Conservation (phyloP, 2,888 invertebrate genomes). For the Ecdyonurus torrentis region DNA sequence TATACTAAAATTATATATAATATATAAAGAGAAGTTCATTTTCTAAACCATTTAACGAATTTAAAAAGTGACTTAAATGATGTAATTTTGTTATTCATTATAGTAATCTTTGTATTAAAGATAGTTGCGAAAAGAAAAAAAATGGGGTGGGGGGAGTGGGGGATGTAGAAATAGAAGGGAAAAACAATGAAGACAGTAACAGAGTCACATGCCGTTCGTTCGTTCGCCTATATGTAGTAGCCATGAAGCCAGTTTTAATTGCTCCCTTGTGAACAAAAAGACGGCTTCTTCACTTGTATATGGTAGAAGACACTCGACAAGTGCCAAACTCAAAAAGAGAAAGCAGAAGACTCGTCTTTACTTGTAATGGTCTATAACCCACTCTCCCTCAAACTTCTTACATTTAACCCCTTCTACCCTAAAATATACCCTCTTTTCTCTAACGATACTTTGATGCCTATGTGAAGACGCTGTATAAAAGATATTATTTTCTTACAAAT, state of each 20-base stretch:
- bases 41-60: constrained; percentile 15
- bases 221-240: neutral
- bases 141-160: neutral
- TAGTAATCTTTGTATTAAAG: constrained; percentile 1
- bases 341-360: neutral
- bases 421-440: too few relatives aligned
- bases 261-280: neutral
- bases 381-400: neutral
- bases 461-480: too few relatives aligned
- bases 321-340: too few relatives aligned
- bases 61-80: constrained; percentile 27
- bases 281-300: too few relatives aligned
- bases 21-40: constrained; percentile 13
- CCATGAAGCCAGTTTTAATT: neutral
- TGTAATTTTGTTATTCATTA: constrained; percentile 15
- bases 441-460: too few relatives aligned
- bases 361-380: neutral
- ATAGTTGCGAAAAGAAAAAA: neutral
- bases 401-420: neutral
- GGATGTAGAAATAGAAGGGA: too few relatives aligned
- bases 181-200: too few relatives aligned
- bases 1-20: too few relatives aligned
- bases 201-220: too few relatives aligned
- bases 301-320: neutral
- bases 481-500: too few relatives aligned